phyloP scores from a whole-genome alignment of 2,113 vertebrate genomes.

The Corapipo altera region DNA sequence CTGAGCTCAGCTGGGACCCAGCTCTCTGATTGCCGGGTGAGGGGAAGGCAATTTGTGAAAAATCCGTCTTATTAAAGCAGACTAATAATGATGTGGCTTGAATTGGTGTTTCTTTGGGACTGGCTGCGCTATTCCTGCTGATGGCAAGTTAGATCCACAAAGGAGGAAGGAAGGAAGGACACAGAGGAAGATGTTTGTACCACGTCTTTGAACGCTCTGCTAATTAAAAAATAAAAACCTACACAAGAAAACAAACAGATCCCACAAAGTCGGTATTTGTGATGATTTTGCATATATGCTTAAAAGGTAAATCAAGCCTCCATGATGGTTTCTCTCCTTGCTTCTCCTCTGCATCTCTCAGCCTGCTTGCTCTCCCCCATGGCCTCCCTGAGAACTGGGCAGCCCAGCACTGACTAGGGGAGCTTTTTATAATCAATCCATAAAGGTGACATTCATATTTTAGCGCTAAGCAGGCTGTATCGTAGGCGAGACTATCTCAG shows the following conservation, averaged over 20 bases:
- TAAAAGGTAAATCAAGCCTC: constrained; percentile 32
- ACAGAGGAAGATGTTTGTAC: background rate
- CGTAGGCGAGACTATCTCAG: constrained; percentile 42
- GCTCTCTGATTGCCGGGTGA: background rate
- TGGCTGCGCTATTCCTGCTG: background rate
- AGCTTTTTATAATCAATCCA: constrained; percentile 21
- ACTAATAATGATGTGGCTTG: background rate
- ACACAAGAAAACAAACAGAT: background rate
- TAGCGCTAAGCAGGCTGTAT: constrained; percentile 45
- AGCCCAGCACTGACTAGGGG: background rate
- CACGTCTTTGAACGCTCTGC: background rate
- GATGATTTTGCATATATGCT: background rate
- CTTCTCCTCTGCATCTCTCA: constrained; percentile 6
- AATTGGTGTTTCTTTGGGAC: background rate
- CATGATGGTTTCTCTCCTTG: constrained; percentile 48
- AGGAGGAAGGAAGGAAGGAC: constrained; percentile 46
- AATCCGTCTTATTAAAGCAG: background rate
- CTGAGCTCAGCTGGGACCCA: background rate
- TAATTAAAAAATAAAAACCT: background rate
- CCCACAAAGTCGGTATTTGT: background rate
- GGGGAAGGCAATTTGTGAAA: background rate
- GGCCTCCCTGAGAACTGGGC: background rate
- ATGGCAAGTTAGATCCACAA: constrained; percentile 1
- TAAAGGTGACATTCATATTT: constrained; percentile 65
- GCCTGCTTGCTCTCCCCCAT: background rate